These are phyloP conservation scores for Bemisia tabaci DNA, from an alignment of 1,140 invertebrate species.

Conservation along the genomic window DNA sequence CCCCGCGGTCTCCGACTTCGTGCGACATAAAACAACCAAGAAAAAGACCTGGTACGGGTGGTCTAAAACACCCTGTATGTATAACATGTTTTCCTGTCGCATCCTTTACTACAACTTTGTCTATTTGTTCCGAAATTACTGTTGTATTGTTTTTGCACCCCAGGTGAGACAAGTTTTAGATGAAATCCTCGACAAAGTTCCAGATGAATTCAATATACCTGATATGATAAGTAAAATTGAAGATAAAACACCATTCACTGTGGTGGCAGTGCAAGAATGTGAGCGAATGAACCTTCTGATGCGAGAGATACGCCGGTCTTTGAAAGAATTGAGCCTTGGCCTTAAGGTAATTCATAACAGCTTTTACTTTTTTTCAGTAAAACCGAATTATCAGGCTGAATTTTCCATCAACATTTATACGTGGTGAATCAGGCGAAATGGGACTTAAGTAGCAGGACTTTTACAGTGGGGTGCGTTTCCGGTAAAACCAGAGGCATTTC, in stretches of 20 bases:
- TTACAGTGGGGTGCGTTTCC: no score
- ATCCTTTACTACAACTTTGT: background rate
- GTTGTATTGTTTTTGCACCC: background rate
- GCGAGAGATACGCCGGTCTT: conserved; percentile 59
- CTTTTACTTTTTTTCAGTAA: no score
- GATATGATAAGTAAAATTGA: conserved; percentile 79
- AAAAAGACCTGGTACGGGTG: no score
- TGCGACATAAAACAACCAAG: no score
- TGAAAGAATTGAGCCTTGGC: conserved; percentile 75
- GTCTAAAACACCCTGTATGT: no score
- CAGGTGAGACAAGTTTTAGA: conserved; percentile 68
- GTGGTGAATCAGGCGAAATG: no score
- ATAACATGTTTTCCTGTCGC: background rate
- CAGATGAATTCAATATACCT: conserved; percentile 72
- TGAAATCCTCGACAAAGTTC: conserved; percentile 77
- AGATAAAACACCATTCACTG: conserved; percentile 79
- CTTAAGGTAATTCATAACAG: conserved; percentile 58
- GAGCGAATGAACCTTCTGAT: conserved; percentile 86
- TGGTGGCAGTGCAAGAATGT: conserved; percentile 90
- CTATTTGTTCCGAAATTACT: background rate
- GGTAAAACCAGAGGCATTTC: no score
- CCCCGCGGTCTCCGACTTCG: no score
- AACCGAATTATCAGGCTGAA: no score
- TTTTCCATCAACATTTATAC: no score
- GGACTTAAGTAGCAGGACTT: no score